phyloP scores from a whole-genome alignment of 2,113 vertebrate genomes.

The Grantiella picta region DNA sequence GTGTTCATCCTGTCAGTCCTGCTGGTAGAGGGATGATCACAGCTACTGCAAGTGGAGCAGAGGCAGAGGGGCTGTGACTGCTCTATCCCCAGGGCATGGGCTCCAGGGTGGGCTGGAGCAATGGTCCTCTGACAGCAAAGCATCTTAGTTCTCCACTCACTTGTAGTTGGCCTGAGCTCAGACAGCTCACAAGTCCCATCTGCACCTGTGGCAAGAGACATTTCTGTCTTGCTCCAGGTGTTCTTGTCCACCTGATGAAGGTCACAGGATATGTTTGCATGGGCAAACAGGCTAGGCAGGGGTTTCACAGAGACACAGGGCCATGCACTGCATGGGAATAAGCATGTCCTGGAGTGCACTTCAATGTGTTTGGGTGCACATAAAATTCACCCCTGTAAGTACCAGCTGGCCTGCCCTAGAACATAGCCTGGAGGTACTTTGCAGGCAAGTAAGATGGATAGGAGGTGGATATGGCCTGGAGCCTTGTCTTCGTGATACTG shows the following conservation, averaged over 20 bases:
- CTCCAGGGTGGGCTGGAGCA: neutral
- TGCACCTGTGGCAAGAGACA: neutral
- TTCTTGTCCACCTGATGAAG: neutral
- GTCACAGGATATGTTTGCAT: neutral
- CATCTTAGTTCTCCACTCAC: neutral
- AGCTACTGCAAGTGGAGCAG: neutral
- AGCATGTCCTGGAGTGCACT: neutral
- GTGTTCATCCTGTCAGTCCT: neutral
- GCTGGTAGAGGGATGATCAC: neutral
- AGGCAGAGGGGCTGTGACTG: neutral
- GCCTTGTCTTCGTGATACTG: neutral
- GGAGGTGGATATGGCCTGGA: neutral
- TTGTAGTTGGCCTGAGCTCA: neutral
- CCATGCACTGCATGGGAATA: neutral
- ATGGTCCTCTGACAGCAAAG: neutral
- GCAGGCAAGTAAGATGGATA: neutral
- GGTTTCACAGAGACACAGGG: neutral
- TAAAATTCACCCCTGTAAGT: neutral
- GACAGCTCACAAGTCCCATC: neutral
- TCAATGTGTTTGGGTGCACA: accelerated
- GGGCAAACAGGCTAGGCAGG: neutral
- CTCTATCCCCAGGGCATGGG: accelerated
- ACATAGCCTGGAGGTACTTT: neutral
- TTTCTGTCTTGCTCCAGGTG: neutral
- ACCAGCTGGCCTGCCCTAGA: neutral